Conservation (phyloP, 2,797 vertebrate genomes). For the Acanthurus leucopareius region DNA sequence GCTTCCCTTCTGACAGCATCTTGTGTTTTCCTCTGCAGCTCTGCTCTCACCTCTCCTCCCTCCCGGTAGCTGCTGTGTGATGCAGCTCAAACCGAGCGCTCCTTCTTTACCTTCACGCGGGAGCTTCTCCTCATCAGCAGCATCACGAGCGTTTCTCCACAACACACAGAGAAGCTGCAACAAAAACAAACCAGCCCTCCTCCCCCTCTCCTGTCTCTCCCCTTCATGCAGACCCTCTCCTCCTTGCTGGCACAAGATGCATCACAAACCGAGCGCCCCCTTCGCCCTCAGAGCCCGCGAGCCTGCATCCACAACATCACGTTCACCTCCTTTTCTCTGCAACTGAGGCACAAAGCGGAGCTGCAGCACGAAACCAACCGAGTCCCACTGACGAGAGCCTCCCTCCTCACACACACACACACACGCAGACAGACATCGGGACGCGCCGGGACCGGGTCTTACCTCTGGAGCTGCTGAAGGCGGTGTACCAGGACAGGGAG, state of each 20-base stretch:
- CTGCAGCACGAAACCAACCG: background rate
- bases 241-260: background rate
- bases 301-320: conserved; percentile 34
- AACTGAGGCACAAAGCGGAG: conserved; percentile 24
- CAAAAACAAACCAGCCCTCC: background rate
- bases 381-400: background rate
- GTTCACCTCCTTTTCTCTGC: conserved; percentile 18
- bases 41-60: background rate
- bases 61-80: background rate
- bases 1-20: background rate
- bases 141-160: background rate
- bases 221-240: background rate
- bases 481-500: conserved; percentile 97
- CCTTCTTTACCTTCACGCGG: background rate
- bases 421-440: background rate
- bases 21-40: conserved; percentile 1
- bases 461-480: conserved; percentile 97
- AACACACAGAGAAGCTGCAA: background rate
- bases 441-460: conserved; percentile 52
- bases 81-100: conserved; percentile 24
- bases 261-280: conserved; percentile 37
- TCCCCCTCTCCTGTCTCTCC: background rate
- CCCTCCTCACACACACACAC: conserved; percentile 1
- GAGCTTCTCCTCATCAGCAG: background rate
- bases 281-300: conserved; percentile 45